These are phyloP conservation scores for Mormyrus lacerda DNA, from an alignment of 2,113 vertebrate genomes.

Conservation along the genomic window DNA sequence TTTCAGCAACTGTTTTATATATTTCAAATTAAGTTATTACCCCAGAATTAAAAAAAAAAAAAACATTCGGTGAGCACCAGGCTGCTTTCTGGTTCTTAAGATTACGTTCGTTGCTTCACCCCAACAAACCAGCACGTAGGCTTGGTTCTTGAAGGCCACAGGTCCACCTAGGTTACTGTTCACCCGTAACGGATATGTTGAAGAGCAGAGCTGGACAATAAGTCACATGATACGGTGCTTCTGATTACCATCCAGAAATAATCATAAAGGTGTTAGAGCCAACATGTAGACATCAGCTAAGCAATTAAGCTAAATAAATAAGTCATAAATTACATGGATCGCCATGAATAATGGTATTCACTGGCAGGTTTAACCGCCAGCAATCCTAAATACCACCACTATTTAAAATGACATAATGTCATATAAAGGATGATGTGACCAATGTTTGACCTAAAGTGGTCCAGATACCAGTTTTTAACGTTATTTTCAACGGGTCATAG, in stretches of 20 bases:
- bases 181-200: neutral
- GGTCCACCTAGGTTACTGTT: neutral
- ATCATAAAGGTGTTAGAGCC: neutral
- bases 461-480: neutral
- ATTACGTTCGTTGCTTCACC: neutral
- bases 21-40: neutral
- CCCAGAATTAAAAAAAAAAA: too few species aligned
- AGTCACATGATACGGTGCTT: neutral
- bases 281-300: neutral
- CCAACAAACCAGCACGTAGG: neutral
- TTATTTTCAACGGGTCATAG: neutral
- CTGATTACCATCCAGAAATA: neutral
- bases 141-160: neutral
- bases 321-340: neutral
- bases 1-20: neutral
- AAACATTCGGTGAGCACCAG: neutral
- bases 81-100: neutral
- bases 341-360: neutral
- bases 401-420: neutral
- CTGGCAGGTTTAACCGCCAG: neutral
- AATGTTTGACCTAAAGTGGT: neutral
- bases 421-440: neutral
- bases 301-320: neutral
- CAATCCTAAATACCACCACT: neutral
- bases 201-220: neutral